Base-by-base conservation (phyloP, 2,797 vertebrate species). In the Falco peregrinus region DNA sequence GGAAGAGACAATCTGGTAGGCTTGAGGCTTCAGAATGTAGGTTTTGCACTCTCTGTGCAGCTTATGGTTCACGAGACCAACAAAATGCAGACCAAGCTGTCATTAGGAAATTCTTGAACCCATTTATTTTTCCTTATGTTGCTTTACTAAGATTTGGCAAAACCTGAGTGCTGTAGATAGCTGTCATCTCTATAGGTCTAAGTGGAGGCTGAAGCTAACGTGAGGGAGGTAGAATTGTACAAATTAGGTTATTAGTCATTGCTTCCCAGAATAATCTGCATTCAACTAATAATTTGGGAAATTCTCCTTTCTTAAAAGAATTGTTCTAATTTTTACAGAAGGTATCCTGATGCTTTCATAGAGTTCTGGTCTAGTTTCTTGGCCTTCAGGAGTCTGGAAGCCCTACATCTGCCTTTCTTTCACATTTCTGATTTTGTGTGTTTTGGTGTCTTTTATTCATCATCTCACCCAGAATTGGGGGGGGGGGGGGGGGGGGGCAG, bases 181-280 rank as follows among this genome's bases (percentile, higher is more conserved):
- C 50, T 57, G 9, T 71, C 4, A 56, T 89, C 53, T 94, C 64
- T 82, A 9, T 28, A 85, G 60, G n/a, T n/a, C 9, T 26, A 56
- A 56, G 59, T 31, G n/a, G 20, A 86, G 57, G 15, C 10, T 71
- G 83, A 67, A 80, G 57, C 37, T 69, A 65, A 76, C 0, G 3
- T 79, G 61, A 81, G 29, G 35, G 63, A 76, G 54, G 60, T 76
- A n/a, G 70, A 79, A 8, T 68, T 93, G 60, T 67, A 43, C 39
- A 82, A 82, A 89, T 80, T 80, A 69, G 79, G 84, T 69, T 68
- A 82, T 93, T 90, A 90, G 74, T 84, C 86, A 85, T 48, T 85
- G 78, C 64, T 94, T 93, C 57, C 64, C 75, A 91, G 56, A 94
- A 87, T 88, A 88, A 91, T 57, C 54, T 71, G 17, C 67, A 60